These are phyloP conservation scores for Solea senegalensis DNA, from an alignment of 2,113 vertebrate genomes.

Conservation along the genomic window DNA sequence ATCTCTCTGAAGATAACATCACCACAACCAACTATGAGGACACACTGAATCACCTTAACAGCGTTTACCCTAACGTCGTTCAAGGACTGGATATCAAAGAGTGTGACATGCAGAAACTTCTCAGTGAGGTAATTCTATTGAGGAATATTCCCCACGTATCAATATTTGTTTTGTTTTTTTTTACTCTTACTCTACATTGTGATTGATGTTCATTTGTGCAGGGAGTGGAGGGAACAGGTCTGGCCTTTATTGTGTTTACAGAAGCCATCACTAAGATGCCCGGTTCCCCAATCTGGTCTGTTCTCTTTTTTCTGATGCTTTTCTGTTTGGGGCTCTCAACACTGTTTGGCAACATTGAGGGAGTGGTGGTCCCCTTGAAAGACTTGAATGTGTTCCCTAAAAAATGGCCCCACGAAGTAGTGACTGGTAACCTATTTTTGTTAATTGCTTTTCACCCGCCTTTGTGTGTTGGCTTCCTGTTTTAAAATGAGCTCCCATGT, in stretches of 20 bases:
- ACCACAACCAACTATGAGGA: constrained; percentile 56
- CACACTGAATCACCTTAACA: constrained; percentile 48
- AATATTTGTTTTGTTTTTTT: not conserved
- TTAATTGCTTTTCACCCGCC: too few relatives aligned
- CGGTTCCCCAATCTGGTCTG: constrained; percentile 85
- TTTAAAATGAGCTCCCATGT: too few relatives aligned
- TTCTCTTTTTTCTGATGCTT: constrained; percentile 94
- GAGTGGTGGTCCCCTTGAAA: constrained; percentile 87
- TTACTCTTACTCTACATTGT: not conserved
- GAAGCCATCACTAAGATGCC: constrained; percentile 96
- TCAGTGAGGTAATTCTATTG: constrained; percentile 53
- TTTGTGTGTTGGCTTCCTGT: too few relatives aligned
- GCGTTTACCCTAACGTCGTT: constrained; percentile 47
- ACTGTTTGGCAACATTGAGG: constrained; percentile 92
- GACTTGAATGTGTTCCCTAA: constrained; percentile 84
- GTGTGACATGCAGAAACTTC: constrained; percentile 65
- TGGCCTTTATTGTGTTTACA: constrained; percentile 95
- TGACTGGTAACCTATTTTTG: constrained; percentile 79
- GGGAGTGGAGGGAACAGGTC: constrained; percentile 93
- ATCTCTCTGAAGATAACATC: constrained; percentile 68
- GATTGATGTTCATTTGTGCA: constrained; percentile 50
- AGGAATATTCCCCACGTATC: not conserved
- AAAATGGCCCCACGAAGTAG: constrained; percentile 87
- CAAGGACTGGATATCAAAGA: constrained; percentile 48
- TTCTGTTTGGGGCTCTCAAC: constrained; percentile 92